Conservation (phyloP, 2,888 invertebrate species). For the Blera fallax region DNA sequence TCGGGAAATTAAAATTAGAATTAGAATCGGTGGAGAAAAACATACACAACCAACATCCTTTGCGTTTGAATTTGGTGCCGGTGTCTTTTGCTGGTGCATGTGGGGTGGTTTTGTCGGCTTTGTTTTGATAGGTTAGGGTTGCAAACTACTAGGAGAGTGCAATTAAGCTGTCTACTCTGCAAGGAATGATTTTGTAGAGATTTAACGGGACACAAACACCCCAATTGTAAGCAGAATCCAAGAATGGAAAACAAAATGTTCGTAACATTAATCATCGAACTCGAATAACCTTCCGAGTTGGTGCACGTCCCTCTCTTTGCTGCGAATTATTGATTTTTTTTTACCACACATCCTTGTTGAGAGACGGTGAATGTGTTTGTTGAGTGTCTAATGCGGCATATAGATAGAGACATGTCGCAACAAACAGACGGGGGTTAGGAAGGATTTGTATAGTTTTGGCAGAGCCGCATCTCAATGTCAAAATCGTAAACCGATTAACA, state of each 20-base stretch:
- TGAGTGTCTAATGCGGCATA: neutral
- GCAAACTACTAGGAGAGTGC: constrained; percentile 10
- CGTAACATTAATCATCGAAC: neutral
- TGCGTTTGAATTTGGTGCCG: constrained; percentile 4
- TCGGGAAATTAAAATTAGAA: neutral
- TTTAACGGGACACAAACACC: neutral
- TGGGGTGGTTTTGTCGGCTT: constrained; percentile 42
- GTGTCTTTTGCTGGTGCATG: constrained; percentile 27
- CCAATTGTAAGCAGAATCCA: neutral
- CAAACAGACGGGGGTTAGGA: neutral
- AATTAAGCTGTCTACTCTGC: neutral
- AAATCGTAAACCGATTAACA: neutral
- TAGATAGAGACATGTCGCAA: neutral
- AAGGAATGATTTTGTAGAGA: neutral
- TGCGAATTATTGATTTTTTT: constrained; percentile 48
- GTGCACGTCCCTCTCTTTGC: constrained; percentile 8
- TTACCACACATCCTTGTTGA: constrained; percentile 1
- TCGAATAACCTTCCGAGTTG: neutral
- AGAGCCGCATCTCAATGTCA: neutral
- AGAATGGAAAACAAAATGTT: neutral
- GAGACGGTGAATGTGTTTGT: constrained; percentile 7
- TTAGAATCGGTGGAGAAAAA: neutral
- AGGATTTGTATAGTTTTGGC: neutral
- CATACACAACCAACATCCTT: neutral
- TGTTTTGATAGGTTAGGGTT: constrained; percentile 64